Evolutionary conservation across 2,888 invertebrate species (phyloP), one percentile per base, ranked within the genome.

Genomic region (Zygothrica quintamaculata): DNA sequence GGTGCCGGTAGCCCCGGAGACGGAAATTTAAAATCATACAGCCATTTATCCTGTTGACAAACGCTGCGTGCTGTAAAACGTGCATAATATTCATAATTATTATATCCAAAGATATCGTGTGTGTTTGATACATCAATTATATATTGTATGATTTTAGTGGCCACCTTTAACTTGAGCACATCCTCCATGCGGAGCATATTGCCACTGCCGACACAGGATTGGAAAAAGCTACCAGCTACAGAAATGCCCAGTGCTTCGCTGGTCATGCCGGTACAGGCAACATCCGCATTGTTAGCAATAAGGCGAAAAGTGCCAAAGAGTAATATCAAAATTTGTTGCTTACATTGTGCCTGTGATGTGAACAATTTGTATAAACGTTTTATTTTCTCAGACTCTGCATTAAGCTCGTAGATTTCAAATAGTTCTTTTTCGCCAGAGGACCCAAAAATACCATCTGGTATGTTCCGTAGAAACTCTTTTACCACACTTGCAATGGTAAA

Each of bases 51-150:
- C 92, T 96, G 96, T 48, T 98, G 97, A 86, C 97, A 95, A 71
- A 98, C 92, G 74, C 98, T 97, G 53, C 98, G 93, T 0, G 98
- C 98, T 12, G 98, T 98, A 58, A 98, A 98, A 33, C 97, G 93
- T 18, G 98, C 98, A 92, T 98, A 98, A 91, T 96, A 98, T 92
- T 98, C 98, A 90, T 98, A 98, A 92, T 97, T 97, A 65, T 96
- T 96, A 46, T 96, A 94, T 1, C 99, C 99, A 91, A 99, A 99
- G 77, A 99, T 93, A 91, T 98, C 97, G 67, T 97, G 96, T 29
- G 97, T 96, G 61, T 98, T 98, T 92, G 98, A 99, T 92, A 98
- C 97, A 91, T 98, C 98, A 87, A 99, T 99, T 91, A 99, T 94
- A 90, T 98, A 96, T 89, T 98, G 97, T 95, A 99, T 98, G 74